Conservation (phyloP, 2,797 vertebrate species). For the Loris lydekkerianus region DNA sequence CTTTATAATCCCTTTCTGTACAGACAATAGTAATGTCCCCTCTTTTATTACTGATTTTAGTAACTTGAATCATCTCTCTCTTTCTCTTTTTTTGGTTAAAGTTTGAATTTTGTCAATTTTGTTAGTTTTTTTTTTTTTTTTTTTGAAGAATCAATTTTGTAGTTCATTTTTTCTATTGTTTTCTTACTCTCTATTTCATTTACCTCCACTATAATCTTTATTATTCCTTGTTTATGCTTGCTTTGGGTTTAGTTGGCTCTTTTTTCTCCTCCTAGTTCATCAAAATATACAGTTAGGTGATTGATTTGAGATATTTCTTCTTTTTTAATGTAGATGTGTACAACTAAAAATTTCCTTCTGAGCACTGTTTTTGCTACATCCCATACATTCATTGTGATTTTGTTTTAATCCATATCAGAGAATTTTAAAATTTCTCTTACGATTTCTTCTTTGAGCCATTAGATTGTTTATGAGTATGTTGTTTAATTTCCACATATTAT, state of each 20-base stretch:
- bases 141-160: not conserved
- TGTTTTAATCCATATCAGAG: not conserved
- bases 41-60: not conserved
- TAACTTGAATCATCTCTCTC: not conserved
- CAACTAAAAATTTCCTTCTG: not conserved
- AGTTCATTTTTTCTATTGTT: not conserved
- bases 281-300: not conserved
- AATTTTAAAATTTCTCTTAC: not conserved
- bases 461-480: not conserved
- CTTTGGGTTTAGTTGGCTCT: not conserved
- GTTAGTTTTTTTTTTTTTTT: not conserved
- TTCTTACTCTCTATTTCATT: not conserved
- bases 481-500: not conserved
- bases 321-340: not conserved
- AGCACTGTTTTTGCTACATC: not conserved
- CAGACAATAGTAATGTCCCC: not conserved
- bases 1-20: not conserved
- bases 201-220: not conserved
- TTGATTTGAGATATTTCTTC: not conserved
- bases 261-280: not conserved
- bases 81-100: not conserved
- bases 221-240: not conserved
- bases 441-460: not conserved
- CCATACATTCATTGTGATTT: not conserved
- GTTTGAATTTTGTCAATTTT: not conserved